Base-by-base conservation (phyloP, 2,888 invertebrate species). In the Sisyra terminalis region DNA sequence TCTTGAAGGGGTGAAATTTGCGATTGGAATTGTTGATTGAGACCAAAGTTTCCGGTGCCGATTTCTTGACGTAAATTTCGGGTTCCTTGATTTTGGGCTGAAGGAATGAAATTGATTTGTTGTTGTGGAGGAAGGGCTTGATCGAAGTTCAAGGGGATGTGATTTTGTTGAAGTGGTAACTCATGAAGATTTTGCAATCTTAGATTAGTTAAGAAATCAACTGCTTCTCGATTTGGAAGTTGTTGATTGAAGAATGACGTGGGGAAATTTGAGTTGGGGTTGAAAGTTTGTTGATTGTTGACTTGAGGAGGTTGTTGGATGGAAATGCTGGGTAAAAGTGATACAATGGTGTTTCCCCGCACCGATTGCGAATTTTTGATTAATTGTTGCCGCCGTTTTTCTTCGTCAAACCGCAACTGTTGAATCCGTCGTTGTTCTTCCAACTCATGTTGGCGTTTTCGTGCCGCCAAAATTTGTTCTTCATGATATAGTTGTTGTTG, bases 401-500 rank as follows among this genome's bases (percentile, higher is more conserved):
- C 56, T 57, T 50, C 61, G 59, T 42, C 29, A 35, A 40, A 37
- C 6, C 49, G 45, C 15, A 47, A 43, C 17, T 50, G 43, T 40
- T 51, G 47, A 16, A 41, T 29, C 10, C 50, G 45, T 13, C 46
- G 41, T 29, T 50, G 43, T 36, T 51, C 46, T 24, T 57, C 47
- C 29, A 58, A 48, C 43, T 57, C 48, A 29, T 50, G 48, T 31
- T 53, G 51, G 38, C 50, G 51, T 35, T 50, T 43, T 32, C 51
- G 48, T 48, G 52, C 47, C 49, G 51, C 29, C 15, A 43, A 53
- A 35, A 60, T 48, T 36, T 68, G 65, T 47, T 74, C 69, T 45
- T 72, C 69, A 46, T 73, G 69, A 5, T 77, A 55, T 46, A 73
- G 59, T 51, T 77, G 74, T 51, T 81, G 73, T 50, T 78, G 75